These are phyloP conservation scores for Graphium colonna DNA, from an alignment of 2,888 invertebrate genomes.

Conservation along the genomic window DNA sequence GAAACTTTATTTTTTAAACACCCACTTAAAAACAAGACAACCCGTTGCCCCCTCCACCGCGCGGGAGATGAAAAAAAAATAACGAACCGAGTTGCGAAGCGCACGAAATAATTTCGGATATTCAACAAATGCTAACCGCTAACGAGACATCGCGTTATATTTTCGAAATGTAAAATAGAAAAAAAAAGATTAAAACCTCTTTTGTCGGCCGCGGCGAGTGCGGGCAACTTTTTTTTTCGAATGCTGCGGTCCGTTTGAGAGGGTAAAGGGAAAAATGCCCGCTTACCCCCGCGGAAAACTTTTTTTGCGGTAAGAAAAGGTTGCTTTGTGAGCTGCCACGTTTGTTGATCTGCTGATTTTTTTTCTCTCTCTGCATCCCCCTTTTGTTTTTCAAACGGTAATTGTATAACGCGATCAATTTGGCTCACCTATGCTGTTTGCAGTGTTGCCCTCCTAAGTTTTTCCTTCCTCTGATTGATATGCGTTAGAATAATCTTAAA, in stretches of 20 bases:
- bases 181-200: slow-evolving; percentile 44
- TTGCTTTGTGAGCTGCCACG: slow-evolving; percentile 56
- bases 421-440: background rate
- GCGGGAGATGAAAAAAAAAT: slow-evolving; percentile 40
- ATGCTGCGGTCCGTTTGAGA: slow-evolving; percentile 72
- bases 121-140: slow-evolving; percentile 75
- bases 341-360: slow-evolving; percentile 34
- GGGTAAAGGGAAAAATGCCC: slow-evolving; percentile 68
- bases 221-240: slow-evolving; percentile 66
- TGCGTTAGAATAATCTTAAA: too few species aligned
- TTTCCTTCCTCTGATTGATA: too few species aligned
- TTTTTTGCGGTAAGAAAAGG: slow-evolving; percentile 78
- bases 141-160: slow-evolving; percentile 76
- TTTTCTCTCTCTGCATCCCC: slow-evolving; percentile 37
- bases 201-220: slow-evolving; percentile 60
- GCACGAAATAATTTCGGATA: slow-evolving; percentile 69
- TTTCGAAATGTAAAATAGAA: slow-evolving; percentile 64
- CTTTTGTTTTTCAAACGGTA: background rate
- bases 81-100: slow-evolving; percentile 45
- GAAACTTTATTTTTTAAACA: slow-evolving; percentile 41
- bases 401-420: slow-evolving; percentile 3
- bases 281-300: slow-evolving; percentile 57
- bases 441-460: background rate
- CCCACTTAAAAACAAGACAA: slow-evolving; percentile 48
- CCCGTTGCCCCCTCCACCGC: slow-evolving; percentile 35